phyloP scores from a whole-genome alignment of 2,797 vertebrate species.

The Mareca strepera region DNA sequence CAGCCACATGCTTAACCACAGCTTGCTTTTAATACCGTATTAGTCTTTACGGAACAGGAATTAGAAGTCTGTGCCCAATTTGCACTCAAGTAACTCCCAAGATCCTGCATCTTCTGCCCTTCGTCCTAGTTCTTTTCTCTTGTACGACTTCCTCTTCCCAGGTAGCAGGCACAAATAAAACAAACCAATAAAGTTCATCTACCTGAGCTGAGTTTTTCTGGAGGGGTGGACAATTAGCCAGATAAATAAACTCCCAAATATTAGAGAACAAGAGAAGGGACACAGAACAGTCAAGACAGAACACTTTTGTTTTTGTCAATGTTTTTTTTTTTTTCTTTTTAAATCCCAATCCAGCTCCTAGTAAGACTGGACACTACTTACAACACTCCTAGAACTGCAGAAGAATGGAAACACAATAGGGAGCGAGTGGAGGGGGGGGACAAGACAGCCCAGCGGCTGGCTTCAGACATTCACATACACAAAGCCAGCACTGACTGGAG shows the following conservation, averaged over 20 bases:
- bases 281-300: conserved; percentile 76
- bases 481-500: conserved; percentile 68
- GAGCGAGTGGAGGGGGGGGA: conserved; percentile 61
- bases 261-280: conserved; percentile 70
- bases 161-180: conserved; percentile 58
- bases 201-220: conserved; percentile 43
- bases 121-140: not conserved
- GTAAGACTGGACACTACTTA: conserved; percentile 76
- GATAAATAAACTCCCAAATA: conserved; percentile 58
- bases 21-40: not conserved
- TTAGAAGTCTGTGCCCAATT: conserved; percentile 9
- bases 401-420: conserved; percentile 74
- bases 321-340: conserved; percentile 74
- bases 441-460: conserved; percentile 72
- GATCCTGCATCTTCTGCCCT: not conserved
- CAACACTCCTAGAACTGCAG: conserved; percentile 75
- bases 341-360: conserved; percentile 77
- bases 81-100: conserved; percentile 1
- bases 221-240: conserved; percentile 34
- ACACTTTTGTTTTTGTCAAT: conserved; percentile 72
- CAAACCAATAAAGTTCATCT: not conserved
- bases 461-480: conserved; percentile 76
- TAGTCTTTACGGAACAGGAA: conserved; percentile 20
- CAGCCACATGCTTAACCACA: conserved; percentile 35
- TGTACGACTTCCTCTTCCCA: conserved; percentile 29